Evolutionary conservation across 2,113 vertebrate species (phyloP).

Genomic region (Octodon degus): DNA sequence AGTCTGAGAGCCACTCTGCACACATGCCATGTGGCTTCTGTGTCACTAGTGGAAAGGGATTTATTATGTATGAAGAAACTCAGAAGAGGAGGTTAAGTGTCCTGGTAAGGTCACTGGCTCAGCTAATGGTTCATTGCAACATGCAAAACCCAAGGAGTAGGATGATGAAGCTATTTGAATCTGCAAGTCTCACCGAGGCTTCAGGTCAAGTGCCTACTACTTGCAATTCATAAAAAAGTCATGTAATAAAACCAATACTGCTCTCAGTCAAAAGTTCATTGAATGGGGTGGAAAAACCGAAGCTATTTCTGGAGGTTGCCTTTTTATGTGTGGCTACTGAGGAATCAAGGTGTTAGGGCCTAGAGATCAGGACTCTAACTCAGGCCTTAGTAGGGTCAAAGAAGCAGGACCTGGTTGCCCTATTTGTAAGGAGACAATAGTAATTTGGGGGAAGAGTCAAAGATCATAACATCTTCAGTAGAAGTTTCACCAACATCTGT

Average conservation of each 20-base stretch:
- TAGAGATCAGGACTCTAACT: neutral
- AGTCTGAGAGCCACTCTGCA: rapidly evolving
- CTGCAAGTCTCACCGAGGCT: neutral
- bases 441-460: neutral
- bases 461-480: too few relatives aligned
- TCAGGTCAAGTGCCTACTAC: conserved; percentile 61
- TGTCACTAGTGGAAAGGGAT: neutral
- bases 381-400: neutral
- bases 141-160: neutral
- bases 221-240: conserved; percentile 64
- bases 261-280: neutral
- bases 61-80: neutral
- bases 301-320: neutral
- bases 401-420: rapidly evolving
- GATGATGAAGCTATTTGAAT: neutral
- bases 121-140: conserved; percentile 20
- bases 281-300: neutral
- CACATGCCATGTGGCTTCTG: neutral
- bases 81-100: conserved; percentile 19
- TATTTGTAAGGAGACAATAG: neutral
- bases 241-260: conserved; percentile 44
- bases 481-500: neutral
- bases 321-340: neutral
- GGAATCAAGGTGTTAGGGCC: rapidly evolving
- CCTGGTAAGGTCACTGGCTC: neutral